These are phyloP conservation scores for Engystomops pustulosus DNA, from an alignment of 2,113 vertebrate genomes.

Conservation along the genomic window DNA sequence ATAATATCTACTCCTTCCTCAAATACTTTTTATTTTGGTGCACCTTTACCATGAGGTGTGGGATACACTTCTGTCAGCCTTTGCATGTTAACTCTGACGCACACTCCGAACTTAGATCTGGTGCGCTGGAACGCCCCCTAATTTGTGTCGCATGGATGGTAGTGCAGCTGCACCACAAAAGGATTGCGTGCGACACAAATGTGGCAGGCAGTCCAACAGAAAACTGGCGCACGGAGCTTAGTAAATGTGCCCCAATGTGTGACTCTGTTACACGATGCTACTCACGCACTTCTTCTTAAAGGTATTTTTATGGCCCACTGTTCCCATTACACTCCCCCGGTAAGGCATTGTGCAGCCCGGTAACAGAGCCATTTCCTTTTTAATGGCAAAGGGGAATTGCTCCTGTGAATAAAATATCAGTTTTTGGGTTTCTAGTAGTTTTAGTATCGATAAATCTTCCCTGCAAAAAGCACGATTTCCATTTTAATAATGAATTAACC, in stretches of 20 bases:
- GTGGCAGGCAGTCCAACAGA: too few species aligned
- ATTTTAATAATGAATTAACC: background rate
- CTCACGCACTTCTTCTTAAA: constrained; percentile 23
- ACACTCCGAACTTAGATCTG: too few species aligned
- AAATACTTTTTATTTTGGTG: too few species aligned
- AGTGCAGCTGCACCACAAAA: too few species aligned
- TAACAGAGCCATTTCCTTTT: constrained; percentile 24
- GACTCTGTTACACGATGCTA: background rate
- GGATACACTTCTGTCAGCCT: too few species aligned
- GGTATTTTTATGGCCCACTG: constrained; percentile 32
- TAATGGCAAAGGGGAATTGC: constrained; percentile 42
- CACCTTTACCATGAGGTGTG: too few species aligned
- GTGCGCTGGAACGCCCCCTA: too few species aligned
- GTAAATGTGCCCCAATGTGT: background rate
- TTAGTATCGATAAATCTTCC: background rate
- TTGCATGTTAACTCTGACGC: too few species aligned
- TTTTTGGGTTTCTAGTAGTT: background rate
- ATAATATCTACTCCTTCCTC: too few species aligned
- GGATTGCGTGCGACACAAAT: too few species aligned
- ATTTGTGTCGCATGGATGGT: too few species aligned
- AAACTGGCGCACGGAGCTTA: too few species aligned
- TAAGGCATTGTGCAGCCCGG: constrained; percentile 1
- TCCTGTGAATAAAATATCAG: constrained; percentile 19
- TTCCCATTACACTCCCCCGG: constrained; percentile 20
- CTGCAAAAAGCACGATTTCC: background rate